phyloP scores from a whole-genome alignment of 2,113 vertebrate genomes.

The Heterotilapia buettikoferi region DNA sequence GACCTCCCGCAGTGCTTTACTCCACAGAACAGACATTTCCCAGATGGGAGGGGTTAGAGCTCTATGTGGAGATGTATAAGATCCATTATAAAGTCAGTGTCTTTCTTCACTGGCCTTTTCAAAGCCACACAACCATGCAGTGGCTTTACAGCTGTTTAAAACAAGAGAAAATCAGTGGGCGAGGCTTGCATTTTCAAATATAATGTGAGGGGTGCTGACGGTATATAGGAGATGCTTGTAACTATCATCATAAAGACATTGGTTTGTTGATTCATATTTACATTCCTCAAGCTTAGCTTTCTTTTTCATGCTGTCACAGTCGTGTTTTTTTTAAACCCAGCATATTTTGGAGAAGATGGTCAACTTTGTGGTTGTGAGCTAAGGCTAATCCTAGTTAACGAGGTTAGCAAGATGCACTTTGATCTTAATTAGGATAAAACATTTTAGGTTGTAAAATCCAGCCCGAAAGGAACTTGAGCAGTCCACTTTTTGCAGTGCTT shows the following conservation, averaged over 20 bases:
- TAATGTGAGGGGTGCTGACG: neutral
- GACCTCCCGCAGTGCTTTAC: neutral
- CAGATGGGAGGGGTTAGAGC: neutral
- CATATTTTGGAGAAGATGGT: neutral
- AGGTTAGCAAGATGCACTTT: neutral
- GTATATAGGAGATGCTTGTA: neutral
- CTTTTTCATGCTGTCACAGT: neutral
- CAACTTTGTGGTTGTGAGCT: neutral
- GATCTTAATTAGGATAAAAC: neutral
- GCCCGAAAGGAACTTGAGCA: neutral
- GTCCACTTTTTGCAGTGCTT: neutral
- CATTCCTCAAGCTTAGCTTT: neutral
- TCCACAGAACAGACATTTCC: neutral
- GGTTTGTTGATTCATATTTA: neutral
- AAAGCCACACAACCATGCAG: neutral
- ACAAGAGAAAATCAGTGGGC: neutral
- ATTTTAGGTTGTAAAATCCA: neutral
- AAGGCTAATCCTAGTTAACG: neutral
- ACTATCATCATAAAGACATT: neutral
- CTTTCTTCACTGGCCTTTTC: neutral
- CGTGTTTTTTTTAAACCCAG: neutral
- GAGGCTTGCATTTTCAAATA: neutral
- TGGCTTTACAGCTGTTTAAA: neutral
- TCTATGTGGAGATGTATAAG: neutral
- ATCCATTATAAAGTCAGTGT: neutral